Percentiles rank a stretch among this genome's conserved stretches.
These are phyloP conservation scores for Eurois occulta DNA, from an alignment of 2,888 invertebrate genomes.

Conservation along the genomic window DNA sequence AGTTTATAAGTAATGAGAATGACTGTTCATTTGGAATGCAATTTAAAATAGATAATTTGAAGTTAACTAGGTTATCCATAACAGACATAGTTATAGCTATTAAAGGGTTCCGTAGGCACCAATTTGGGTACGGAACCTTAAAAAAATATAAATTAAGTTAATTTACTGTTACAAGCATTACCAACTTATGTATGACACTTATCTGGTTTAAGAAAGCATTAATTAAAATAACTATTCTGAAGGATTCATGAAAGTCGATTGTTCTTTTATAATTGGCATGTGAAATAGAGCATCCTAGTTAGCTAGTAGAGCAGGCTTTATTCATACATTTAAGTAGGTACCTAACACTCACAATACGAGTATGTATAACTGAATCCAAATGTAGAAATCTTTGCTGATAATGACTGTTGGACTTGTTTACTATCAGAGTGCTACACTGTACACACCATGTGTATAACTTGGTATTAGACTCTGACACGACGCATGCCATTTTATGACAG, in stretches of 20 bases:
- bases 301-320: not conserved
- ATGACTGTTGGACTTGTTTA: not conserved
- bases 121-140: not conserved
- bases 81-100: not conserved
- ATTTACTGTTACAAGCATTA: not conserved
- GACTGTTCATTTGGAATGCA: not conserved
- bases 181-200: not conserved
- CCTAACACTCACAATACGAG: too few relatives aligned
- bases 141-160: not conserved
- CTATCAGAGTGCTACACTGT: not conserved
- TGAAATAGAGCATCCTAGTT: constrained; percentile 9
- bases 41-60: too few relatives aligned
- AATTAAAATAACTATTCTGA: not conserved
- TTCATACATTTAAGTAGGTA: not conserved
- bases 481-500: too few relatives aligned
- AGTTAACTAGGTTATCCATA: not conserved
- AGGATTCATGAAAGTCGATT: not conserved
- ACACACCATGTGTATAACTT: not conserved
- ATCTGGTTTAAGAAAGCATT: not conserved
- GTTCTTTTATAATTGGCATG: constrained; percentile 18
- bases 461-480: not conserved
- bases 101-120: not conserved
- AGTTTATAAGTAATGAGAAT: not conserved
- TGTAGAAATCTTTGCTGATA: too few relatives aligned
- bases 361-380: not conserved